Evolutionary conservation across 2,113 vertebrate genomes (phyloP), one percentile per base, ranked within the genome.

Genomic region (Brienomyrus brachyistius): DNA sequence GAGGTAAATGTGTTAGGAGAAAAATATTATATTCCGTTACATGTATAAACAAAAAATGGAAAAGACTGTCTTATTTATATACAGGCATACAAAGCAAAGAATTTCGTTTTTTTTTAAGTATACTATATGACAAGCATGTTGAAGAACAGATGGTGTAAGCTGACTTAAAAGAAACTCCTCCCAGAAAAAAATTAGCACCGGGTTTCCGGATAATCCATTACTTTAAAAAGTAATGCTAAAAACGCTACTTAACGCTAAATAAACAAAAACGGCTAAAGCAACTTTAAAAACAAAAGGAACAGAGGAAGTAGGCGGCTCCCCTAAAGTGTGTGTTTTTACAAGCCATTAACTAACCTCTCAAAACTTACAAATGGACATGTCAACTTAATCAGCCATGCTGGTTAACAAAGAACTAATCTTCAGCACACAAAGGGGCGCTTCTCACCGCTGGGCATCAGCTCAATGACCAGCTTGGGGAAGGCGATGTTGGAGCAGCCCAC

Each of bases 401-500:
- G 21, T 59, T 54, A 23, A 45, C 31, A 66, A 88, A 62, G 54
- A 62, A 43, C 27, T 86, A 86, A 27, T 43, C 21, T 10, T 45
- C 8, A 56, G 89, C 23, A 51, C 31, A 47, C 43, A 43, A 51
- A 23, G 6, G 27, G 47, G n/a, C n/a, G 74, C 13, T 21, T 59
- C 97, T 97, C 93, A 98, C 98, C 97, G 0, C 94, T 94, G 43
- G 97, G 98, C 97, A 99, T 97, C 84, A 99, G 96, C 83, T 98
- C 97, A 5, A 98, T 95, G 92, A 99, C 97, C 92, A 98, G 94
- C 92, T 97, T 98, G 90, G 97, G 97, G 90, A 96, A 97, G 84
- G 98, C 96, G 0, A 98, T 96, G 95, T 96, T 98, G 94, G 98
- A 98, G 92, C 98, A 99, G 90, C 98, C 98, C 45, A 98, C 96